Percentiles rank a stretch among this genome's conserved stretches.
Evolutionary conservation across 2,113 vertebrate species (phyloP).

Genomic region (Oryzias celebensis): DNA sequence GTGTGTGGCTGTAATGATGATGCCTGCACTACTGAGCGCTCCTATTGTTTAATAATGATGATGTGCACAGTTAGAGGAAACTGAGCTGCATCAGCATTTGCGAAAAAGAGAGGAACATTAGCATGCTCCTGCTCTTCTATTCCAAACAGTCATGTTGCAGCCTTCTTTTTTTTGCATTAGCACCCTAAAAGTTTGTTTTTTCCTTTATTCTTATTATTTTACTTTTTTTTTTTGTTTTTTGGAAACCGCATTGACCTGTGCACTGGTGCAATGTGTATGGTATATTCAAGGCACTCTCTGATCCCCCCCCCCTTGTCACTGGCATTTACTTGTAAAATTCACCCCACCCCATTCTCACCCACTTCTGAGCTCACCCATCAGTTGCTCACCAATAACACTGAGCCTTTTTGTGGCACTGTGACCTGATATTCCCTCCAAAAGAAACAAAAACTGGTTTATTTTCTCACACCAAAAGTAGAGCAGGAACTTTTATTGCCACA

Average conservation of each 20-base stretch:
- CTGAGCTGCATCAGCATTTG: conserved; percentile 63
- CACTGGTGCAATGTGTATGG: conserved; percentile 74
- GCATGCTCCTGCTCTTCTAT: conserved; percentile 62
- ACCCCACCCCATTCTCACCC: conserved; percentile 64
- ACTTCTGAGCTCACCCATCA: conserved; percentile 67
- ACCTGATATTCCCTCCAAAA: conserved; percentile 8
- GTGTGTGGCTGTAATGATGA: conserved; percentile 78
- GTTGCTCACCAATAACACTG: conserved; percentile 54
- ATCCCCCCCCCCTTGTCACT: conserved; percentile 79
- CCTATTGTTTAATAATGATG: conserved; percentile 75
- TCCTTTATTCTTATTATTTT: conserved; percentile 19
- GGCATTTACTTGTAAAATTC: conserved; percentile 82
- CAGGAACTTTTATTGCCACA: not conserved
- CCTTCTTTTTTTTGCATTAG: conserved; percentile 46
- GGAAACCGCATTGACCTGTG: conserved; percentile 62
- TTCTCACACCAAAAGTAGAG: not conserved
- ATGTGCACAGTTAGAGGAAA: conserved; percentile 70
- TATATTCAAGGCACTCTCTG: conserved; percentile 65
- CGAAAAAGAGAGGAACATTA: conserved; percentile 57
- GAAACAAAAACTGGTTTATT: not conserved
- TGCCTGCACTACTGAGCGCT: conserved; percentile 68
- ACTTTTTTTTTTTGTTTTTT: conserved; percentile 14
- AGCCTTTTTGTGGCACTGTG: conserved; percentile 35
- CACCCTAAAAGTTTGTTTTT: conserved; percentile 39
- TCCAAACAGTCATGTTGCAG: conserved; percentile 57